A percentile compares a stretch with the other conserved stretches of the same genome.
Evolutionary conservation across 1,140 invertebrate genomes (phyloP).

Genomic region (Chelonus insularis): DNA sequence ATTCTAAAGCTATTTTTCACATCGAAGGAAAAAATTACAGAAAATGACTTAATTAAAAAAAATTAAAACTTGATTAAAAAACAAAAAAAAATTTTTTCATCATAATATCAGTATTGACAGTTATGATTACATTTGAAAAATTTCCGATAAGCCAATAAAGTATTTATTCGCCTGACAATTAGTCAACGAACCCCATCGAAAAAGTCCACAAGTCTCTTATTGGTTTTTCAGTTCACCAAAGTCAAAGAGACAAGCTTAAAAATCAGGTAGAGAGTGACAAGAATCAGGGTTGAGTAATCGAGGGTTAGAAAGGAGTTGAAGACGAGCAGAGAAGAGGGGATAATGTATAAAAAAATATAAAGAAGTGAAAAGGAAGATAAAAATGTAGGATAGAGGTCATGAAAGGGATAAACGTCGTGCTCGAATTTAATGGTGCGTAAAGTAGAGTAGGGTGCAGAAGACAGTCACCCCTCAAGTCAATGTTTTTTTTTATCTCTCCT

Average conservation of each 20-base stretch:
- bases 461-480: neutral
- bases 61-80: too few relatives aligned
- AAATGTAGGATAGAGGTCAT: too few relatives aligned
- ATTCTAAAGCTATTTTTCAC: too few relatives aligned
- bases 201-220: neutral
- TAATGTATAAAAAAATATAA: constrained; percentile 26
- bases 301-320: neutral
- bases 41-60: too few relatives aligned
- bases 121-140: too few relatives aligned
- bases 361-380: too few relatives aligned
- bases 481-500: constrained; percentile 5
- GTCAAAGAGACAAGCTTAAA: neutral
- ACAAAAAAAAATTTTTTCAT: too few relatives aligned
- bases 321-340: constrained; percentile 8
- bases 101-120: too few relatives aligned
- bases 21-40: too few relatives aligned
- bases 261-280: constrained; percentile 11
- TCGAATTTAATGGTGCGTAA: constrained; percentile 58
- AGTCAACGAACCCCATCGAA: constrained; percentile 12
- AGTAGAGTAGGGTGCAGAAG: constrained; percentile 36
- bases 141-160: too few relatives aligned
- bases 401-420: constrained; percentile 52
- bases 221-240: neutral
- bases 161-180: constrained; percentile 7
- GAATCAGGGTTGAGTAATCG: constrained; percentile 10